Base-by-base conservation (phyloP, 1,140 invertebrate genomes). In the Dreissena polymorpha region DNA sequence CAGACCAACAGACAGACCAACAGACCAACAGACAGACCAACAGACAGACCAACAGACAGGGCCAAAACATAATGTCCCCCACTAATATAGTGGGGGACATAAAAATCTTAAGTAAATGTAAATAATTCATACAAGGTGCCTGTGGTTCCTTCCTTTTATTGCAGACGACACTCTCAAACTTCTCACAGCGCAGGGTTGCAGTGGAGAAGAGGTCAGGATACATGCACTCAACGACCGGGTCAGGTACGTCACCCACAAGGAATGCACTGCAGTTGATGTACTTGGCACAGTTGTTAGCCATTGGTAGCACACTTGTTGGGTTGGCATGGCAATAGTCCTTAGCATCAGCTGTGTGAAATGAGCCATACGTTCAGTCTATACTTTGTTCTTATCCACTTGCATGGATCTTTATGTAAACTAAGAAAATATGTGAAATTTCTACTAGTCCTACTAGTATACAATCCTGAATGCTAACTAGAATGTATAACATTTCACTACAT, bases 151-250 rank as follows among this genome's bases (percentile, higher is more conserved):
- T 67, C 39, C 83, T 74, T 23, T 60, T 75, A 16, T 83, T 18
- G 77, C 86, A 87, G 18, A 50, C 69, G n/a, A 87, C 86, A 57
- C n/a, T 50, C 1, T 27, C 27, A 78, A 85, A 87, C 57, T 78
- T 74, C 50, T 88, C 81, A 78, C 89, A 90, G 6, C 63, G 29
- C 27, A 65, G 68, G 18, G 72, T 78, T 5, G 69, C 60, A 0
- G 50, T 18, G 29, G 87, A 87, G 64, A 88, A 90, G 13, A 90
- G 73, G 39, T 86, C 65, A 12, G 89, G 89, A 25, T 76, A 79
- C 0, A 49, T 53, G 25, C 63, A 71, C 25, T 79, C 67, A 23
- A 78, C n/a, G 1, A 78, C 63, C 53, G 79, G 84, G 14, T 78
- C 51, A 10, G 27, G 25, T 12, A 68, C 21, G 13, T 64, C 78